Percentiles rank a stretch among this genome's conserved stretches.
phyloP scores from a whole-genome alignment of 1,140 invertebrate species.

The Drosophila nigromelanica region DNA sequence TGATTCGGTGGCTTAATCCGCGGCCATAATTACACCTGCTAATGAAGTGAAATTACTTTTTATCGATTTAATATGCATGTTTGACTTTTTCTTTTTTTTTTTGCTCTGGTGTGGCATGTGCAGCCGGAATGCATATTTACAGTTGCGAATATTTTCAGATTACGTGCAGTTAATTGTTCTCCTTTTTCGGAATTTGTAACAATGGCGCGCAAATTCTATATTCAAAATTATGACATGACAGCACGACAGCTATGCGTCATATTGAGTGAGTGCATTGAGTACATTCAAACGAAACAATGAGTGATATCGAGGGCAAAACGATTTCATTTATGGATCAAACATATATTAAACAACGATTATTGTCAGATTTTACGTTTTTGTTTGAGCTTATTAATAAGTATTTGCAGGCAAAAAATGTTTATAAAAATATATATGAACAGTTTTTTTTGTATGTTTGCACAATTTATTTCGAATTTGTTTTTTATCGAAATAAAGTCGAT shows the following conservation, averaged over 20 bases:
- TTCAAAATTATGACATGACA: slow-evolving; percentile 31
- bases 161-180: slow-evolving; percentile 70
- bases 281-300: neutral
- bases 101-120: slow-evolving; percentile 22
- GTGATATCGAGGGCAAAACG: neutral
- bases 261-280: slow-evolving; percentile 6
- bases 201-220: neutral
- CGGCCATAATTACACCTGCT: slow-evolving; percentile 65
- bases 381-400: no score
- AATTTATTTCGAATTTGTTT: neutral
- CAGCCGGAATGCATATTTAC: slow-evolving; percentile 17
- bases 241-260: slow-evolving; percentile 55
- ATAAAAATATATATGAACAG: no score
- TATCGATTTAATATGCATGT: slow-evolving; percentile 60
- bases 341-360: neutral
- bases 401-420: no score
- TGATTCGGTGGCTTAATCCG: slow-evolving; percentile 39
- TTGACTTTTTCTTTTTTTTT: neutral
- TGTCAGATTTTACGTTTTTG: no score
- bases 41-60: slow-evolving; percentile 74
- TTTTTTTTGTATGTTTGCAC: neutral
- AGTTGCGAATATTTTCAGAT: slow-evolving; percentile 15
- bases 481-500: neutral
- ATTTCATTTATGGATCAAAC: neutral
- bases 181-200: slow-evolving; percentile 1